Conservation (phyloP, 1,140 invertebrate genomes). For the Muscidifurax raptorellus region DNA sequence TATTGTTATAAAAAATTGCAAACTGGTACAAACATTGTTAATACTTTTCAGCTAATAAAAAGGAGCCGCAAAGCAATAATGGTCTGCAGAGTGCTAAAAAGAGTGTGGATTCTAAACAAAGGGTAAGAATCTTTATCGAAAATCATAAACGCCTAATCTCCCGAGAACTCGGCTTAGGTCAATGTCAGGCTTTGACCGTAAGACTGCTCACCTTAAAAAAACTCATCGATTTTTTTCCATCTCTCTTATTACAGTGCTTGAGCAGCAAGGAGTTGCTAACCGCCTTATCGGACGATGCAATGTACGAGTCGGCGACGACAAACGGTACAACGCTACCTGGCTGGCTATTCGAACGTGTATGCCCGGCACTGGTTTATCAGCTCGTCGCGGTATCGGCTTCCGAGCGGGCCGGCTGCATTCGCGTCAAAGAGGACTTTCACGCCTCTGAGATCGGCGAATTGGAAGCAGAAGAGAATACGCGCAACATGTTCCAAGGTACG, state of each 20-base stretch:
- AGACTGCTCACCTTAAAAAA: neutral
- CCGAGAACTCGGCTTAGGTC: too few relatives aligned
- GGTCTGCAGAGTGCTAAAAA: conserved; percentile 31
- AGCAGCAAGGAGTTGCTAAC: conserved; percentile 69
- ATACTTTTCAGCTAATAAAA: conserved; percentile 44
- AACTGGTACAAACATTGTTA: neutral
- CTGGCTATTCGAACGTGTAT: conserved; percentile 76
- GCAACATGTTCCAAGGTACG: conserved; percentile 71
- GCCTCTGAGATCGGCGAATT: conserved; percentile 56
- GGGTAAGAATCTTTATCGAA: conserved; percentile 37
- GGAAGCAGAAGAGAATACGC: conserved; percentile 55
- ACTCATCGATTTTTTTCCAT: neutral
- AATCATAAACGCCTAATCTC: neutral
- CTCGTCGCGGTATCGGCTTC: conserved; percentile 75
- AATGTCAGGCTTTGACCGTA: neutral
- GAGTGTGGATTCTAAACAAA: conserved; percentile 45
- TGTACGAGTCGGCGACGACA: conserved; percentile 56
- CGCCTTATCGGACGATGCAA: conserved; percentile 62
- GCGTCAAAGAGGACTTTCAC: conserved; percentile 67
- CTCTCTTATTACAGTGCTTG: conserved; percentile 68
- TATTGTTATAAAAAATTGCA: neutral
- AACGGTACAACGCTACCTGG: conserved; percentile 64
- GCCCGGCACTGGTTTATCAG: conserved; percentile 81
- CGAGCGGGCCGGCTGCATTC: conserved; percentile 77
- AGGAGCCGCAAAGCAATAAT: conserved; percentile 44